phyloP scores from a whole-genome alignment of 30 jellyfish, hydroid and myxozoan genomes.

The Cassiopea andromeda region DNA sequence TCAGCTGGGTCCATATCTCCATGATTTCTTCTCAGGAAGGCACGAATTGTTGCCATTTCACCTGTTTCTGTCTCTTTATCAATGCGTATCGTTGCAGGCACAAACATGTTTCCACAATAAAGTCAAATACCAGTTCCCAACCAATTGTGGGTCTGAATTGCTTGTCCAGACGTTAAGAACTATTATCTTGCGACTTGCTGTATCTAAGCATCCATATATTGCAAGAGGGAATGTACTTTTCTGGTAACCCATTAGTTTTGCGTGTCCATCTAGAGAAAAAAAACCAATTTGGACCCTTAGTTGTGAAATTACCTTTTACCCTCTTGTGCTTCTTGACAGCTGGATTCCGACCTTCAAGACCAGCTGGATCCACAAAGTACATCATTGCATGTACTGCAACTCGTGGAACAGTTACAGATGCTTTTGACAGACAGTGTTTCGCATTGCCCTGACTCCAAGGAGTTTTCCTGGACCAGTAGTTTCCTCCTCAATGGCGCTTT shows the following conservation, averaged over 20 bases:
- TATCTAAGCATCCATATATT: conserved; percentile 71
- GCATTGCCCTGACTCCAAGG: conserved; percentile 71
- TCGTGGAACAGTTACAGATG: conserved; percentile 34
- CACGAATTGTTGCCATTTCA: conserved; percentile 55
- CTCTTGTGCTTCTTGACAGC: conserved; percentile 32
- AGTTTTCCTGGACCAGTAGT: conserved; percentile 47
- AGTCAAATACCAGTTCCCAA: conserved; percentile 55
- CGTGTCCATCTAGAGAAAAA: conserved; percentile 70
- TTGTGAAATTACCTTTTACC: conserved; percentile 1
- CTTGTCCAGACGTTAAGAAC: conserved; percentile 57
- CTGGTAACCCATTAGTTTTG: conserved; percentile 68
- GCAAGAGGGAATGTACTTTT: conserved; percentile 71
- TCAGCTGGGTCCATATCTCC: conserved; percentile 74
- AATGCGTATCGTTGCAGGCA: conserved; percentile 49
- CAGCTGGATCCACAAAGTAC: conserved; percentile 13
- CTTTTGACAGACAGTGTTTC: conserved; percentile 43
- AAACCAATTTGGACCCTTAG: conserved; percentile 20
- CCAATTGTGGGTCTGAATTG: conserved; percentile 36
- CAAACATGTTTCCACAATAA: conserved; percentile 16
- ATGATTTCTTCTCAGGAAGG: conserved; percentile 41
- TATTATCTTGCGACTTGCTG: conserved; percentile 47
- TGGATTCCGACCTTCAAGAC: conserved; percentile 13
- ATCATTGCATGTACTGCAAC: conserved; percentile 8
- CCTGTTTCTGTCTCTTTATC: conserved; percentile 76
- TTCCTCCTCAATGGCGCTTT: conserved; percentile 34